Conservation (phyloP, 2,888 invertebrate species). For the Palloptera scutellata region DNA sequence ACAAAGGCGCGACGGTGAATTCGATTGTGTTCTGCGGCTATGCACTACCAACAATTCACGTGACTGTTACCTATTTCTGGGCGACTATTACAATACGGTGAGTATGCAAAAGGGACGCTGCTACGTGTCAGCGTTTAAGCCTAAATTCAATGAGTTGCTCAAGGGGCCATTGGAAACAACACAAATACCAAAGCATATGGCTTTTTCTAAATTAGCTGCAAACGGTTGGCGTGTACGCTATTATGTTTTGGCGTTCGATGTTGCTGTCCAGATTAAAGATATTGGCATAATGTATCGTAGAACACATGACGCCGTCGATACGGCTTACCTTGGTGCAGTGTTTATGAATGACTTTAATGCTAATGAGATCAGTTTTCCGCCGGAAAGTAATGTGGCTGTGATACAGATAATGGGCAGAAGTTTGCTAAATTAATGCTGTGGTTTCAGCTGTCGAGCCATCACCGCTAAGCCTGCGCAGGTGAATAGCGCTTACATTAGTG, state of each 20-base stretch:
- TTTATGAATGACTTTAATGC: constrained; percentile 48
- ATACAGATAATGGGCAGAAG: too few species aligned
- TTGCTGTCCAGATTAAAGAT: constrained; percentile 50
- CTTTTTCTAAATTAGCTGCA: constrained; percentile 37
- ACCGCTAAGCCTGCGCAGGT: too few species aligned
- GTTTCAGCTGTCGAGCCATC: too few species aligned
- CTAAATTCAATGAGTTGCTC: constrained; percentile 38
- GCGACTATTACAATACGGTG: constrained; percentile 45
- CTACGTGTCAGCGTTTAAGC: constrained; percentile 49
- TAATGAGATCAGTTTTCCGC: constrained; percentile 36
- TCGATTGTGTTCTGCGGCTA: constrained; percentile 55
- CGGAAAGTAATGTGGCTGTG: constrained; percentile 39
- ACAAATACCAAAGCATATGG: constrained; percentile 44
- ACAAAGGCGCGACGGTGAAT: constrained; percentile 38
- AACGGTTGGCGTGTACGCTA: constrained; percentile 57
- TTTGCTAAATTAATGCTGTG: constrained; percentile 36
- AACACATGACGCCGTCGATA: constrained; percentile 31
- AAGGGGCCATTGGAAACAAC: constrained; percentile 35
- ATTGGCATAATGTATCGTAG: constrained; percentile 52
- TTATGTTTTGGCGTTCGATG: constrained; percentile 52
- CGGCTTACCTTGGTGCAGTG: constrained; percentile 53
- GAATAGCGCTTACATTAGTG: too few species aligned
- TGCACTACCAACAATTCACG: constrained; percentile 39
- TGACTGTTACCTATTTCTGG: constrained; percentile 55
- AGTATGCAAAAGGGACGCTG: constrained; percentile 46